Percentiles rank a stretch among this genome's conserved stretches.
Evolutionary conservation across 2,113 vertebrate genomes (phyloP).

Genomic region (Propithecus coquereli): DNA sequence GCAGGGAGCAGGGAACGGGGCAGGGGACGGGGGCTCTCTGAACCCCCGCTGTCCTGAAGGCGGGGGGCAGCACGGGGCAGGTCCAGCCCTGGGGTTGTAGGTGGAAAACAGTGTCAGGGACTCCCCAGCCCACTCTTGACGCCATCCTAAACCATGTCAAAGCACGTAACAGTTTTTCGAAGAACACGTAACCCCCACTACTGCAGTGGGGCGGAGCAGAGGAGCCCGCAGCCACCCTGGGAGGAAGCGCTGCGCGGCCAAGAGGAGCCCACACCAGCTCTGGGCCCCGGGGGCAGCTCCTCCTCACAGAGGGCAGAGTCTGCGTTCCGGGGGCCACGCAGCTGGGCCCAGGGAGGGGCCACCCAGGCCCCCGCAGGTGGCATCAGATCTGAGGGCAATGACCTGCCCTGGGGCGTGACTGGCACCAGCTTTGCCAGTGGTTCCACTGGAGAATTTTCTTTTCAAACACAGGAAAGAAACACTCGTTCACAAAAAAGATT

Average conservation of each 20-base stretch:
- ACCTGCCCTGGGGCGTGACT: neutral
- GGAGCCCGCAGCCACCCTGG: accelerated
- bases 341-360: neutral
- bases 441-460: neutral
- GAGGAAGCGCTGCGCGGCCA: neutral
- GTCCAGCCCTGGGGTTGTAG: no score
- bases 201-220: accelerated
- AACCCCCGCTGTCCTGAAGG: neutral
- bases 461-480: neutral
- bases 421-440: accelerated
- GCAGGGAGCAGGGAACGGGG: accelerated
- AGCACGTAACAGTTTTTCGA: accelerated
- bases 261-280: neutral
- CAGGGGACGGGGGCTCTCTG: accelerated
- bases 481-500: neutral
- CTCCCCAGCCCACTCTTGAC: no score
- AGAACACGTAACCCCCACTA: accelerated
- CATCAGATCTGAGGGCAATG: accelerated
- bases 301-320: accelerated
- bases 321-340: accelerated
- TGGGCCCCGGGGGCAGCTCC: no score
- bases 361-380: accelerated
- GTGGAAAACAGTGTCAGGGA: accelerated
- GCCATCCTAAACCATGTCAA: accelerated
- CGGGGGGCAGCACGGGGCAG: accelerated